Evolutionary conservation across 2,797 vertebrate genomes (phyloP).

Genomic region (Sebastes reedi): DNA sequence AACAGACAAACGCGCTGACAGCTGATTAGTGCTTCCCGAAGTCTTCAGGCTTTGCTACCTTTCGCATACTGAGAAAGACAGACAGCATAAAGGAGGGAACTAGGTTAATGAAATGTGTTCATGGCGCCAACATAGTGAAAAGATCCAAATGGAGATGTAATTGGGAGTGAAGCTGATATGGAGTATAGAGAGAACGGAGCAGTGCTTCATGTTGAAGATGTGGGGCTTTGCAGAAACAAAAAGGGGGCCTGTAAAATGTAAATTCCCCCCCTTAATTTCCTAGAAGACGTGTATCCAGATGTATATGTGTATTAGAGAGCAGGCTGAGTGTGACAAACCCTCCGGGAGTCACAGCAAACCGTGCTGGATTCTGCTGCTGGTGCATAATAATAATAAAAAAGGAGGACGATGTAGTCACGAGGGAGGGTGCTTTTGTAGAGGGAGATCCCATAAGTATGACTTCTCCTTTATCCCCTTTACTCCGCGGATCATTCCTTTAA

Average conservation of each 20-base stretch:
- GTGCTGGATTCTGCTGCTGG: constrained; percentile 5
- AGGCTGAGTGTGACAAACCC: constrained; percentile 4
- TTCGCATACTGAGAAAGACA: not conserved
- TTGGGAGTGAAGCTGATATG: constrained; percentile 32
- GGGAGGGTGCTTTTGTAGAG: not conserved
- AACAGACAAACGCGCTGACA: constrained; percentile 24
- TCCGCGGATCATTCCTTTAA: constrained; percentile 46
- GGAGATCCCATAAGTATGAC: constrained; percentile 1
- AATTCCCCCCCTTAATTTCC: constrained; percentile 26
- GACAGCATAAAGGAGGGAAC: constrained; percentile 16
- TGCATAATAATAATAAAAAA: constrained; percentile 5
- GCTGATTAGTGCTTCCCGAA: constrained; percentile 36
- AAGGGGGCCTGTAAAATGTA: constrained; percentile 28
- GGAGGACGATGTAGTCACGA: not conserved
- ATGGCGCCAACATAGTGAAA: constrained; percentile 1
- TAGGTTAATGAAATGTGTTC: constrained; percentile 40
- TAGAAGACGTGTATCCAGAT: not conserved
- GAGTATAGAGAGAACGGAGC: constrained; percentile 25
- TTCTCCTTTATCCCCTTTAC: constrained; percentile 23
- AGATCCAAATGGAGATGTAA: constrained; percentile 51
- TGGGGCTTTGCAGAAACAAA: constrained; percentile 17
- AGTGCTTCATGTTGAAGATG: not conserved
- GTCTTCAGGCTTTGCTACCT: constrained; percentile 10
- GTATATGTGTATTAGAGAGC: not conserved
- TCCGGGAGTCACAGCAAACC: not conserved